phyloP scores from a whole-genome alignment of 2,888 invertebrate species.

The Encarsia formosa region DNA sequence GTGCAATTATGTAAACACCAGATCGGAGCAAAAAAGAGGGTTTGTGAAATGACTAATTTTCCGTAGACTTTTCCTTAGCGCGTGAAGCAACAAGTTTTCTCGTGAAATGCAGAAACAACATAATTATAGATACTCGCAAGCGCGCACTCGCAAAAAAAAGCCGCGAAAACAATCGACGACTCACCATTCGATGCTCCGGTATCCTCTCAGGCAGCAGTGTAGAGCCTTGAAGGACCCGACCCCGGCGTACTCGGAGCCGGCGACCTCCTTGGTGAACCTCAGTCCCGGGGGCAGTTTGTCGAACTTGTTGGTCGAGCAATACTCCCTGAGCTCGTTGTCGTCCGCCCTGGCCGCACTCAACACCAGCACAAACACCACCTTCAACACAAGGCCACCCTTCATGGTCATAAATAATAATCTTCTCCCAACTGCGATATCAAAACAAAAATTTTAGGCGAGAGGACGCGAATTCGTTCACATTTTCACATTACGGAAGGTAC shows the following conservation, averaged over 20 bases:
- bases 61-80: background rate
- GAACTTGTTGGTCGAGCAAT: constrained; percentile 61
- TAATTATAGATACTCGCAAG: no score
- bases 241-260: constrained; percentile 65
- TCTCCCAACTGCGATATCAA: no score
- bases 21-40: no score
- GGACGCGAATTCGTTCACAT: no score
- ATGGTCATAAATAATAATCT: background rate
- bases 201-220: constrained; percentile 73
- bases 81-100: background rate
- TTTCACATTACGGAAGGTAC: no score
- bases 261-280: constrained; percentile 72
- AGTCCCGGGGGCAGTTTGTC: constrained; percentile 59
- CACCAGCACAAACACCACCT: background rate
- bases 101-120: background rate
- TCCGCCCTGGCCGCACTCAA: constrained; percentile 17
- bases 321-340: constrained; percentile 50
- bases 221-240: constrained; percentile 69
- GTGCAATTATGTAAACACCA: no score
- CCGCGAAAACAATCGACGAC: constrained; percentile 39
- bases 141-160: no score
- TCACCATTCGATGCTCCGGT: constrained; percentile 77
- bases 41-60: no score
- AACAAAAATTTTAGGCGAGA: no score
- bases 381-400: background rate